Evolutionary conservation across 2,113 vertebrate genomes (phyloP), one percentile per base, ranked within the genome.

Genomic region (Eolophus roseicapilla): DNA sequence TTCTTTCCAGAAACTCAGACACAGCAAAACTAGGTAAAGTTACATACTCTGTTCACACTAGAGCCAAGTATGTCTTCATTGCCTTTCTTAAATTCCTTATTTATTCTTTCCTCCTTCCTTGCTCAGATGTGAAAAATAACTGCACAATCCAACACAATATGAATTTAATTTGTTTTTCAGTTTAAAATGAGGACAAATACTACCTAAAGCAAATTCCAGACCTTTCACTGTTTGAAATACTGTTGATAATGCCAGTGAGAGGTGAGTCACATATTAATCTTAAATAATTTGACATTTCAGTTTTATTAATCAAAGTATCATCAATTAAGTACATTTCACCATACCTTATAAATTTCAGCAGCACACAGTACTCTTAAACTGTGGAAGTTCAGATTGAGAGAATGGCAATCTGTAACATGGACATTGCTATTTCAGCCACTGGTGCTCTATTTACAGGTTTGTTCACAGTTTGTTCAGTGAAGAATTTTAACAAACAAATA

Each of bases 261-360:
- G 41, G 35, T 35, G 93, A 95, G 68, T 53, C 67, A 76, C 6
- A 4, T 69, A 94, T 79, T 69, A 76, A 46, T 69, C 60, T 83
- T 77, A 68, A 93, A 82, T 80, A 68, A 91, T 63, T 44, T 95
- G 85, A 80, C 69, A 87, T 96, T 95, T 91, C 62, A 64, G n/a
- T 87, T 86, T 93, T 77, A 77, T 82, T 92, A 94, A 85, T 95
- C 67, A 92, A 94, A 60, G 17, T 55, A 33, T 10, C 65, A 41
- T 86, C 69, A 92, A 81, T 92, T 88, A 93, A 82, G 82, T 65
- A 44, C 24, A 82, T 95, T 87, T 92, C 44, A 49, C 69, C 29
- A 76, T 62, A 64, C 41, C 75, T 68, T 27, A 47, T 13, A 68
- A 28, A 60, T 82, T 85, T 91, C 86, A 78, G 46, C 35, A 92